A percentile compares a stretch with the other conserved stretches of the same genome.
Conservation (phyloP, 2,113 vertebrate species). For the Dasyprocta punctata region DNA sequence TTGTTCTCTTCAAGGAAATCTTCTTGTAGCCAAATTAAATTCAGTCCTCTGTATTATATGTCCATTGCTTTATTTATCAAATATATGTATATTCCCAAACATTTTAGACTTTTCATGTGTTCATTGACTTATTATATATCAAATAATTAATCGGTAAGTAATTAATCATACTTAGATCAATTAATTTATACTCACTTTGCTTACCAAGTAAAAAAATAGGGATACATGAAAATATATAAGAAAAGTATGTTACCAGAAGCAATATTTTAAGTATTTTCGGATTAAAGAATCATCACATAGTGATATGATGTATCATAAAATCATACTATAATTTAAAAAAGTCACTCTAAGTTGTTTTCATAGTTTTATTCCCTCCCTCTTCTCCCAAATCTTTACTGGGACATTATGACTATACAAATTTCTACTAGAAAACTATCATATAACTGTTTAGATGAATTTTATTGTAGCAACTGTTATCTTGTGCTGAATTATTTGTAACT, state of each 20-base stretch:
- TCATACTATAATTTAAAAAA: background rate
- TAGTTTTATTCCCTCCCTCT: background rate
- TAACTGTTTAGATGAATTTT: background rate
- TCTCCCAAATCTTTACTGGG: background rate
- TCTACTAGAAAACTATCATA: background rate
- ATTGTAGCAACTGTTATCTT: background rate
- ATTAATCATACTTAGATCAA: background rate
- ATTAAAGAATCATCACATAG: background rate
- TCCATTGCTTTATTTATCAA: background rate
- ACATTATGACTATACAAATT: background rate
- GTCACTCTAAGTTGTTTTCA: background rate
- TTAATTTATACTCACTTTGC: constrained; percentile 14
- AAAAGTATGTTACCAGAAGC: background rate
- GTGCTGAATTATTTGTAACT: background rate
- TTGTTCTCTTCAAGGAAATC: background rate
- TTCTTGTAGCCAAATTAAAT: background rate
- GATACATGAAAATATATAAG: background rate
- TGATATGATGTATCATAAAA: background rate
- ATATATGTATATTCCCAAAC: background rate
- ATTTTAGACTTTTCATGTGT: background rate
- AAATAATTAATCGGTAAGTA: background rate
- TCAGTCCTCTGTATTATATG: background rate
- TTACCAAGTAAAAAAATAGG: background rate
- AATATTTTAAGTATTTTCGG: background rate
- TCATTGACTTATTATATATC: background rate